Evolutionary conservation across 2,113 vertebrate genomes (phyloP).

Genomic region (Seriola rivoliana): DNA sequence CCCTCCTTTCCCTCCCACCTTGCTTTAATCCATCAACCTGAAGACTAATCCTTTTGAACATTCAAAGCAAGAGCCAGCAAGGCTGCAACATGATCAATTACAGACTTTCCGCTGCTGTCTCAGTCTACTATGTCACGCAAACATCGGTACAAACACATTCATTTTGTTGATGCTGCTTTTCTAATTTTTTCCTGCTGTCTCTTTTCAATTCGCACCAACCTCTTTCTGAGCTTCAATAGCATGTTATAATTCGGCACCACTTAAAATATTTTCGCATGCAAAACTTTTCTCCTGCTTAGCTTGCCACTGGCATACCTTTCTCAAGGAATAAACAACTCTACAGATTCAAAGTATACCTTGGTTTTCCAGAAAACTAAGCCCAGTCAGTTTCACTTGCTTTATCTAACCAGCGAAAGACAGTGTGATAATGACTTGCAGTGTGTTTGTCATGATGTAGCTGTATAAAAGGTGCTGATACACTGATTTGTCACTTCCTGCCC

Average conservation of each 20-base stretch:
- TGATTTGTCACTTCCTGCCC: constrained; percentile 47
- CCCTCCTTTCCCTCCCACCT: constrained; percentile 65
- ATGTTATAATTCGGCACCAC: constrained; percentile 34
- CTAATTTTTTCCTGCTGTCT: constrained; percentile 54
- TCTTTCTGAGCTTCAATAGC: constrained; percentile 21
- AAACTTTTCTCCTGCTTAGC: constrained; percentile 34
- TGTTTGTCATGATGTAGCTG: constrained; percentile 21
- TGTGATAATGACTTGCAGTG: constrained; percentile 35
- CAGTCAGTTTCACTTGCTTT: constrained; percentile 29
- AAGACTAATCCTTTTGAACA: constrained; percentile 79
- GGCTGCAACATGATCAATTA: constrained; percentile 79
- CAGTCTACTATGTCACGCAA: constrained; percentile 68
- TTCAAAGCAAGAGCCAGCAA: constrained; percentile 72
- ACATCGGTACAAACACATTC: constrained; percentile 70
- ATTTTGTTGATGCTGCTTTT: constrained; percentile 58
- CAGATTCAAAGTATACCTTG: constrained; percentile 22
- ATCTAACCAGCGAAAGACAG: constrained; percentile 14
- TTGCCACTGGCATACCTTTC: constrained; percentile 20
- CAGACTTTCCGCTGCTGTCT: constrained; percentile 68
- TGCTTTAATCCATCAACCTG: constrained; percentile 82
- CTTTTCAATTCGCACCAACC: constrained; percentile 50
- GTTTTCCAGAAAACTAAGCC: constrained; percentile 7
- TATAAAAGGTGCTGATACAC: constrained; percentile 45
- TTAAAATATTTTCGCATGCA: constrained; percentile 25
- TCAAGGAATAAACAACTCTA: constrained; percentile 14